phyloP scores from a whole-genome alignment of 2,888 invertebrate species.

The Hyposoter didymator region DNA sequence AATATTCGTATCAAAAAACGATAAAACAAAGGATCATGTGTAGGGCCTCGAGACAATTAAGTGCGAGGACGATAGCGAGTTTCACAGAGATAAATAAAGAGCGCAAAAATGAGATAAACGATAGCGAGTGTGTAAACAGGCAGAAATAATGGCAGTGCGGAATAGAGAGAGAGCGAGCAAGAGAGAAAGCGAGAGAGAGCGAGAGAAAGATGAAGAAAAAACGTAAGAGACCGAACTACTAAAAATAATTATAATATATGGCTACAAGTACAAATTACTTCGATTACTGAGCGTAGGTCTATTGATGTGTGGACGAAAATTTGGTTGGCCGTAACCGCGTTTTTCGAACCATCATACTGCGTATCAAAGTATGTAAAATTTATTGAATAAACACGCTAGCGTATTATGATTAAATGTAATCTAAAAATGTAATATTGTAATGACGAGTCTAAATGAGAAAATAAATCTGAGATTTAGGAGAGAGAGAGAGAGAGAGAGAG shows the following conservation, averaged over 20 bases:
- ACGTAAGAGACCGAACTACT: constrained; percentile 80
- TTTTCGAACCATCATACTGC: constrained; percentile 84
- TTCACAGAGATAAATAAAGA: constrained; percentile 65
- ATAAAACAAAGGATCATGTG: constrained; percentile 75
- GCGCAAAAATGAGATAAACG: constrained; percentile 64
- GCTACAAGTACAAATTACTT: constrained; percentile 85
- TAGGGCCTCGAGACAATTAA: constrained; percentile 81
- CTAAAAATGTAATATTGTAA: constrained; percentile 84
- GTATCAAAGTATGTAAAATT: constrained; percentile 85
- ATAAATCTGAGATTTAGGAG: constrained; percentile 82
- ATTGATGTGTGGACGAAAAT: constrained; percentile 84
- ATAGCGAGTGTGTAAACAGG: constrained; percentile 61
- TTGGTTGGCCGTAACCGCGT: constrained; percentile 84
- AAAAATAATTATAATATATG: constrained; percentile 84
- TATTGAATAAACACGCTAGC: constrained; percentile 84
- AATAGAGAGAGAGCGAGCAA: constrained; percentile 71
- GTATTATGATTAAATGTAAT: constrained; percentile 84
- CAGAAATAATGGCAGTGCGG: constrained; percentile 70
- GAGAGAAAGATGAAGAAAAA: constrained; percentile 74
- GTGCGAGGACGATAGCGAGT: constrained; percentile 68
- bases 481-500: constrained; percentile 83
- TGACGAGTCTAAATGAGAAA: constrained; percentile 84
- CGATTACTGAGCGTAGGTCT: constrained; percentile 84
- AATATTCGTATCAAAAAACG: constrained; percentile 84
- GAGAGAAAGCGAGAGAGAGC: constrained; percentile 65